Base-by-base conservation (phyloP, 1,140 invertebrate species). In the Temnothorax nylanderi region DNA sequence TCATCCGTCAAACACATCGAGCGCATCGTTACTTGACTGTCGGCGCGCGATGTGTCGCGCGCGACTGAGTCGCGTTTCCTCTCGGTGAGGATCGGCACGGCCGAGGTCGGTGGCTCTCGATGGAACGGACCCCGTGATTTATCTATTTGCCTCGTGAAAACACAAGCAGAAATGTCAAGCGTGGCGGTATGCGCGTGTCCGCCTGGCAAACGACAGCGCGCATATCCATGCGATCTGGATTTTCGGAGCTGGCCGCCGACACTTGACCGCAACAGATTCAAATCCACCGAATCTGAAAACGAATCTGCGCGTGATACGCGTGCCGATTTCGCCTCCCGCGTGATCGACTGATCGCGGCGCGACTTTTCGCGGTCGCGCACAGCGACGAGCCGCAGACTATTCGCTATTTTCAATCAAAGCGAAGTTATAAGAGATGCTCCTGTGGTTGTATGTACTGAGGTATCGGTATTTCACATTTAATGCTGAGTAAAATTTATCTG, bases 161-260 rank as follows among this genome's bases (percentile, higher is more conserved):
- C 60, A 72, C 41, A 67, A 76, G 82, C 87, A 76, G 64, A 85
- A 76, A 85, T 60, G 77, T 69, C 76, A 71, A 67, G 44, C 65
- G 37, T 16, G 32, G 51, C 86, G 21, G 21, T 34, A 47, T 18
- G 62, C 85, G 67, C 62, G 62, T 69, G 65, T 81, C 34, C 64
- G 18, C 72, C 88, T 88, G 87, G 87, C 88, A 88, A 89, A 88
- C 88, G 87, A 75, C 81, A 69, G 60, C 87, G 67, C 58, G 62
- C 81, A 87, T 82, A 89, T 89, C 75, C 88, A 60, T 56, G 75
- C 84, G 82, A 89, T 76, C 84, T 51, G 84, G 65, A 89, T 90
- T 90, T 65, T 90, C n/a, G 47, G 32, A 32, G 41, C 47, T 21
- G 58, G n/a, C 67, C 49, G 58, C 21, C 74, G 47, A 87, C 54